These are phyloP conservation scores for Lomographa bimaculata DNA, from an alignment of 2,888 invertebrate species.

Conservation along the genomic window DNA sequence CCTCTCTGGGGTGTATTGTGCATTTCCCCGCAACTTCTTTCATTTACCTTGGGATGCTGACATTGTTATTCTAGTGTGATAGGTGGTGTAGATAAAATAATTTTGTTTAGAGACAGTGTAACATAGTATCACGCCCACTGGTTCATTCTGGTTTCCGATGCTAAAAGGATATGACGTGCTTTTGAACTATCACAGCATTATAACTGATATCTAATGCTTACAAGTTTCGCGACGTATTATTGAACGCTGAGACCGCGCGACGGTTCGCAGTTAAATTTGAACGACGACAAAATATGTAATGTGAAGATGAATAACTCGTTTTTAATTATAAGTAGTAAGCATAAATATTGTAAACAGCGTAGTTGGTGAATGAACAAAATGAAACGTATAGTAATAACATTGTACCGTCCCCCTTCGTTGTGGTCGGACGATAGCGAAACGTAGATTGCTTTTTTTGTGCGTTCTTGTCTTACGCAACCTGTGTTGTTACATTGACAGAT, in stretches of 20 bases:
- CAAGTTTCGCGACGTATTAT: too few species aligned
- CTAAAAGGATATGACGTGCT: too few species aligned
- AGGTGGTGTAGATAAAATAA: too few species aligned
- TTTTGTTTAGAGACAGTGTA: too few species aligned
- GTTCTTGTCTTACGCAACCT: slow-evolving; percentile 14
- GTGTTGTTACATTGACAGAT: not conserved
- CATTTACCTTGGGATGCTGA: too few species aligned
- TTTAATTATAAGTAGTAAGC: slow-evolving; percentile 67
- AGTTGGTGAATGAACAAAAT: slow-evolving; percentile 26
- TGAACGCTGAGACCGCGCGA: slow-evolving; percentile 22
- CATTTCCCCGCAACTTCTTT: too few species aligned
- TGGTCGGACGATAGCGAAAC: slow-evolving; percentile 16
- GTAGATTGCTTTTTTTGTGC: slow-evolving; percentile 15
- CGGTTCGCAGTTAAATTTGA: slow-evolving; percentile 39
- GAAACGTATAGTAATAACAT: slow-evolving; percentile 21
- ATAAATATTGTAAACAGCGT: slow-evolving; percentile 59
- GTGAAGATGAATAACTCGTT: slow-evolving; percentile 43
- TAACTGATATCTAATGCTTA: too few species aligned
- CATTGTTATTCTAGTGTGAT: too few species aligned
- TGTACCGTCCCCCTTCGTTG: slow-evolving; percentile 19
- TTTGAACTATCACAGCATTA: too few species aligned
- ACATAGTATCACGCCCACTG: too few species aligned
- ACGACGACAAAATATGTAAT: slow-evolving; percentile 48
- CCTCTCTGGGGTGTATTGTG: too few species aligned
- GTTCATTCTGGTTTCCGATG: too few species aligned